A percentile compares a stretch with the other conserved stretches of the same genome.
Evolutionary conservation across 2,888 invertebrate genomes (phyloP).

Genomic region (Dicycla oo): DNA sequence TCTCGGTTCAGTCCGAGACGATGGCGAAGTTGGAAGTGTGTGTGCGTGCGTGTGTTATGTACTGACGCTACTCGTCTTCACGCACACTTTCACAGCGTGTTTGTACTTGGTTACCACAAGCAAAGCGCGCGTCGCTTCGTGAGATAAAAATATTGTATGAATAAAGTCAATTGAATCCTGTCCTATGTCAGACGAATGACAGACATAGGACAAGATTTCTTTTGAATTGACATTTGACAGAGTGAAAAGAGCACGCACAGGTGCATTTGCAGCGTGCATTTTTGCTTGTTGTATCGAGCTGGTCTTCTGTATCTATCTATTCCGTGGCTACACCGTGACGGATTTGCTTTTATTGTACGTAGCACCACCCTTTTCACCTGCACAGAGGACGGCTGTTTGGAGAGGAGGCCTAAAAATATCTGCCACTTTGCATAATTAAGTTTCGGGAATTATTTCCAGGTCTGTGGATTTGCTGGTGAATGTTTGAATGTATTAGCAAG

Average conservation of each 20-base stretch:
- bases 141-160: too few species aligned
- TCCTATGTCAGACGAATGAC: background rate
- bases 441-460: conserved; percentile 52
- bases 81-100: too few species aligned
- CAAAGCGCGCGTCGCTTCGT: too few species aligned
- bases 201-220: too few species aligned
- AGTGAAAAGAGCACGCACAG: too few species aligned
- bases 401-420: conserved; percentile 55
- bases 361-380: conserved; percentile 59
- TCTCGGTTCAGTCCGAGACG: too few species aligned
- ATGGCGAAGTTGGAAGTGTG: too few species aligned
- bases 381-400: conserved; percentile 47
- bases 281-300: background rate
- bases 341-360: conserved; percentile 62
- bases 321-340: conserved; percentile 45
- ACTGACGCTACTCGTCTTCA: too few species aligned
- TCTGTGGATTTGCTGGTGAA: conserved; percentile 34
- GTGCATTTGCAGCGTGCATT: background rate
- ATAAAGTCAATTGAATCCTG: background rate
- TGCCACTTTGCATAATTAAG: conserved; percentile 55
- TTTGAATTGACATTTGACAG: too few species aligned
- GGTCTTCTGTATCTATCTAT: background rate
- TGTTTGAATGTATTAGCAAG: conserved; percentile 26
- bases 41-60: too few species aligned
- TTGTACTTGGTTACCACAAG: too few species aligned